Base-by-base conservation (phyloP, 2,113 vertebrate species). In the Paraplagusia blochii region DNA sequence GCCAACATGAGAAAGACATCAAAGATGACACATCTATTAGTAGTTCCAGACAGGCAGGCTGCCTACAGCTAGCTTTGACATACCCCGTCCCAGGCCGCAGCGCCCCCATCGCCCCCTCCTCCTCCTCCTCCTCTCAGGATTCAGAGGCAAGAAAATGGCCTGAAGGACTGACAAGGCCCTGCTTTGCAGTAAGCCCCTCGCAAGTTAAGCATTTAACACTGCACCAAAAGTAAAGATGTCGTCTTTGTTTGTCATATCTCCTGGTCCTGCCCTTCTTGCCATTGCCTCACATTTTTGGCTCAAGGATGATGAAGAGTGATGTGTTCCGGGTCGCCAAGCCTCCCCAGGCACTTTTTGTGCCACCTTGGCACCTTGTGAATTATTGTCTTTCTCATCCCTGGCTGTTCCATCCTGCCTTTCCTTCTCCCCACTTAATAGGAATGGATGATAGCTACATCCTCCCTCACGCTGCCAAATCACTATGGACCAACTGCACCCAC, bases 191-290 rank as follows among this genome's bases (percentile, higher is more conserved):
- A 50, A 73, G 75, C 69, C 62, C 62, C 56, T 39, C 60, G 53
- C 51, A 74, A 72, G 52, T 72, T 85, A 76, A 68, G 77, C 68
- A 79, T 85, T 82, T 69, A 69, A 75, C 76, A 66, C 74, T 9
- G 62, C 54, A 40, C 57, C 68, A 13, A 51, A 79, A 71, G 47
- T 29, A 71, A 71, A 73, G 71, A 29, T 6, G 22, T 2, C 2
- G 69, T 72, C 68, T 68, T 33, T 40, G 43, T 40, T 49, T 11
- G 16, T 45, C 44, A 65, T 56, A 53, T 36, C 19, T 46, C 13
- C 15, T 57, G 19, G 14, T 1, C 8, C 33, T 68, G 11, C 12
- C 16, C 44, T 58, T 8, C 1, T 52, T 51, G 4, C 44, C 12
- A 29, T 10, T 38, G 43, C 53, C 58, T 50, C 16, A 55, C 43